These are phyloP conservation scores for Drosophila athabasca DNA, from an alignment of 1,140 invertebrate genomes.

Conservation along the genomic window DNA sequence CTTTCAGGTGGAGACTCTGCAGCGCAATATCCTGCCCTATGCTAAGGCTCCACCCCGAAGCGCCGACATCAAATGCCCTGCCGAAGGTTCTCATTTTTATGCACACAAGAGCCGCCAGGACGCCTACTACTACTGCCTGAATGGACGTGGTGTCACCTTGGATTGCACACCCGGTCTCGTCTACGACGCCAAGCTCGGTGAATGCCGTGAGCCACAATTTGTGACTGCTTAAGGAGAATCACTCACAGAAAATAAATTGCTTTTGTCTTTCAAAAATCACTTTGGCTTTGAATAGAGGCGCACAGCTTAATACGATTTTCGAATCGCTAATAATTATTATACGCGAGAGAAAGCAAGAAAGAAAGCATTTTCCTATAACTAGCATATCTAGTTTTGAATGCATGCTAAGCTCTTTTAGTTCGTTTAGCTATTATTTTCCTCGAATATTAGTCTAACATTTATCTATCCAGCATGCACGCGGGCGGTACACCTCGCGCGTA, in stretches of 20 bases:
- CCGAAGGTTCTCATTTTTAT: constrained; percentile 60
- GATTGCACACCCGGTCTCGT: constrained; percentile 75
- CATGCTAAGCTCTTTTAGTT: too few species aligned
- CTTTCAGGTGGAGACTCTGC: constrained; percentile 58
- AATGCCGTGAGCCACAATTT: constrained; percentile 55
- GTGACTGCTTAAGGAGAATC: constrained; percentile 26
- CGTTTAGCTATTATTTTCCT: too few species aligned
- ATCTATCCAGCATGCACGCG: too few species aligned
- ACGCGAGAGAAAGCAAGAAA: too few species aligned
- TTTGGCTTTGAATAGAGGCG: background rate
- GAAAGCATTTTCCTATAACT: too few species aligned
- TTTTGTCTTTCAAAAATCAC: constrained; percentile 2
- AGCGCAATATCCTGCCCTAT: constrained; percentile 68
- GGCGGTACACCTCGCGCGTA: too few species aligned
- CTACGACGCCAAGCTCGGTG: constrained; percentile 52
- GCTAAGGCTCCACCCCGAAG: constrained; percentile 59
- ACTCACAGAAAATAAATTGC: constrained; percentile 30
- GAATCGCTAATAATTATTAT: too few species aligned
- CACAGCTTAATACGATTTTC: too few species aligned
- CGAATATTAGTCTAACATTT: too few species aligned
- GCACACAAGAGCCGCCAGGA: constrained; percentile 58
- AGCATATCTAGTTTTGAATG: too few species aligned
- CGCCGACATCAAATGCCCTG: constrained; percentile 67
- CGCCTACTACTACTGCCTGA: constrained; percentile 71
- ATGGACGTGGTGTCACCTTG: constrained; percentile 64